Conservation (phyloP, 2,797 vertebrate genomes). For the Rhadinocentrus ornatus region DNA sequence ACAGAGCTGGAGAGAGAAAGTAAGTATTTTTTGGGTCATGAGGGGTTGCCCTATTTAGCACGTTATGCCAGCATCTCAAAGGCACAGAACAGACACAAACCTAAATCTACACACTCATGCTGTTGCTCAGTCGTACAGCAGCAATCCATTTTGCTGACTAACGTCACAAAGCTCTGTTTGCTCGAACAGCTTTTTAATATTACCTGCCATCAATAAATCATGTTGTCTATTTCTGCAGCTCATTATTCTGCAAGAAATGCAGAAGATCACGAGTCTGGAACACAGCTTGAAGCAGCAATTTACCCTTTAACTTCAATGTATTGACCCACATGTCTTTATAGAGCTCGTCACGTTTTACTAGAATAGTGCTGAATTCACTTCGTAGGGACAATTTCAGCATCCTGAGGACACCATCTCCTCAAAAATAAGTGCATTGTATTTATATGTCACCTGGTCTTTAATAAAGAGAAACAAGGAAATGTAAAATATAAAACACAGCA, state of each 20-base stretch:
- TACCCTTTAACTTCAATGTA: conserved; percentile 9
- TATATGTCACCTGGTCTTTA: no score
- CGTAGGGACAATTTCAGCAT: background rate
- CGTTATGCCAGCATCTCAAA: conserved; percentile 64
- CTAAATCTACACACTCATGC: conserved; percentile 8
- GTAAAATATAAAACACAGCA: no score
- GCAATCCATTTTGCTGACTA: conserved; percentile 58
- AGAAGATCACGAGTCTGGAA: conserved; percentile 12
- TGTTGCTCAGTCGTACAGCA: conserved; percentile 13
- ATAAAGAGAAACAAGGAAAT: no score
- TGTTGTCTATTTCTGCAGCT: conserved; percentile 39
- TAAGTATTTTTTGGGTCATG: conserved; percentile 77
- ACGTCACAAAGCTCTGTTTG: conserved; percentile 54
- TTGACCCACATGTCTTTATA: background rate
- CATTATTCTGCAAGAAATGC: conserved; percentile 20
- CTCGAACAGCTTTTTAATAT: conserved; percentile 48
- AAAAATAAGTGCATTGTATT: no score
- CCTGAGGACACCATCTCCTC: background rate
- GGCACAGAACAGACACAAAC: conserved; percentile 29
- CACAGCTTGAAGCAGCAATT: conserved; percentile 8
- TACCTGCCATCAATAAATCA: conserved; percentile 65
- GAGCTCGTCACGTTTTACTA: background rate
- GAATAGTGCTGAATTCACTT: background rate
- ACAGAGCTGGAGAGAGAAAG: conserved; percentile 59
- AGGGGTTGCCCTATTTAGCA: conserved; percentile 74